Evolutionary conservation across 2,113 vertebrate species (phyloP).

Genomic region (Aptenodytes forsteri): DNA sequence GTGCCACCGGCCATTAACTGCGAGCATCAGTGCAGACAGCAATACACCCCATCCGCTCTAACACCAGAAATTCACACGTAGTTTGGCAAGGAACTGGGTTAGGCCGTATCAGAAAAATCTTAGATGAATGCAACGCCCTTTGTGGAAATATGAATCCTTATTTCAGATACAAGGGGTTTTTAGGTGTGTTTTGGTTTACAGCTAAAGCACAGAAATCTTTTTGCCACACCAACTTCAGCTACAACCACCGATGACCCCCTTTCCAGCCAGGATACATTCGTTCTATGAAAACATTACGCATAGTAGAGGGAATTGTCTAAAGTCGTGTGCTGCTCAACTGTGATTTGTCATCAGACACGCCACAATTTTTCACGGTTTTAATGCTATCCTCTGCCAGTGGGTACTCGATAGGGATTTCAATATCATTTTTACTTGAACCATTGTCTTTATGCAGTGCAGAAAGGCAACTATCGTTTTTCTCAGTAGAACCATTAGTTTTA

Average conservation of each 20-base stretch:
- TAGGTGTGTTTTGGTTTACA: conserved; percentile 5
- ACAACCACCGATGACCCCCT: background rate
- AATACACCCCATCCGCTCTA: background rate
- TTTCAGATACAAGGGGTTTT: background rate
- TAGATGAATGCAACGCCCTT: background rate
- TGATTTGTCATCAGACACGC: background rate
- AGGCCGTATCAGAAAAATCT: background rate
- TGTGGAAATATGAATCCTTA: background rate
- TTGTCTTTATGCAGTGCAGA: background rate
- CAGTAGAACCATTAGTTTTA: conserved; percentile 49
- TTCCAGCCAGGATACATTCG: background rate
- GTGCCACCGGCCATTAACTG: background rate
- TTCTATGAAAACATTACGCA: background rate
- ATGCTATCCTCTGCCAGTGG: background rate
- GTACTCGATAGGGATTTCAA: conserved; percentile 28
- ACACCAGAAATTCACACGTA: background rate
- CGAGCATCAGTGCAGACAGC: background rate
- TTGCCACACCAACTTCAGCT: conserved; percentile 1
- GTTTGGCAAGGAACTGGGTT: background rate
- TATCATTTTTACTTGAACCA: background rate
- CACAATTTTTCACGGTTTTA: background rate
- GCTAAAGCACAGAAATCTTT: background rate
- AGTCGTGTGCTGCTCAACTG: conserved; percentile 63
- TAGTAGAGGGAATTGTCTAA: conserved; percentile 13
- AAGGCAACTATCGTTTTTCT: conserved; percentile 42